These are phyloP conservation scores for Numenius arquata DNA, from an alignment of 2,113 vertebrate genomes.

Conservation along the genomic window DNA sequence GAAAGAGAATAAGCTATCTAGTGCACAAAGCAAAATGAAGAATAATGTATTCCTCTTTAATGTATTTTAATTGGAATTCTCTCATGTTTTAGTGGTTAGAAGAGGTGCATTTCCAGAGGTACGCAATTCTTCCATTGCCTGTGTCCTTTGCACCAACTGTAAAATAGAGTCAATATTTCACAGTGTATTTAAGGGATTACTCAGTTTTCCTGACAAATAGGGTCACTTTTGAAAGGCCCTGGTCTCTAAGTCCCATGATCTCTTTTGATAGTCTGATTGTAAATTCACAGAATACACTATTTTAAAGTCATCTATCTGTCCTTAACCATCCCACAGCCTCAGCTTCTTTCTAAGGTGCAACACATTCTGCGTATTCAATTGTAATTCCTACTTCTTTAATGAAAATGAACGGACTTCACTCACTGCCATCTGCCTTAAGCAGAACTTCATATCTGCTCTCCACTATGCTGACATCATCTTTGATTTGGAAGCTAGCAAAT, in stretches of 20 bases:
- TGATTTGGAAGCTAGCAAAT: not conserved
- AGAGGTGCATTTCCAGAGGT: not conserved
- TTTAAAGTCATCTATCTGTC: not conserved
- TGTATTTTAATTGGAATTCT: not conserved
- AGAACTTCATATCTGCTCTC: not conserved
- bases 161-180: not conserved
- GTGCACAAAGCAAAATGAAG: not conserved
- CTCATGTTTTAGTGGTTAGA: not conserved
- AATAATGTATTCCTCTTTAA: not conserved
- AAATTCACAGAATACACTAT: not conserved
- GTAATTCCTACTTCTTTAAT: not conserved
- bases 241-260: rapidly evolving
- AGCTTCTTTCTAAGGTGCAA: not conserved
- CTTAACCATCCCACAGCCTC: not conserved
- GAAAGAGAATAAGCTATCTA: not conserved
- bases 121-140: not conserved
- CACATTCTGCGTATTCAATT: rapidly evolving
- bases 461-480: rapidly evolving
- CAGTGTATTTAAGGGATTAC: not conserved
- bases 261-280: not conserved
- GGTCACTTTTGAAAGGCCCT: not conserved
- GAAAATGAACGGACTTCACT: not conserved
- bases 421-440: not conserved
- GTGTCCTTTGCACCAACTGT: not conserved
- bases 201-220: not conserved